phyloP scores from a whole-genome alignment of 1,140 invertebrate genomes.

The Monochamus saltuarius region DNA sequence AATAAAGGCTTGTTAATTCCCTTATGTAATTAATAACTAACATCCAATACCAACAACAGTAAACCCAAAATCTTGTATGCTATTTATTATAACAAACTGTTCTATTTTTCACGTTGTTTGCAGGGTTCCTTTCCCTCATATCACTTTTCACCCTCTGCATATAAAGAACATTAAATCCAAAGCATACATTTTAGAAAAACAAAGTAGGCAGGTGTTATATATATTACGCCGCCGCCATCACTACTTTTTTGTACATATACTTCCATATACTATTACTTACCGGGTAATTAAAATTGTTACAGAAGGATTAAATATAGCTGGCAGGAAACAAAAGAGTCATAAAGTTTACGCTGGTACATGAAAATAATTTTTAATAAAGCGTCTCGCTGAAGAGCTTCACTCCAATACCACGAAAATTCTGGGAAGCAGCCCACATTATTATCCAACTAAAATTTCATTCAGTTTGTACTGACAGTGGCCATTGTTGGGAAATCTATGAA shows the following conservation, averaged over 20 bases:
- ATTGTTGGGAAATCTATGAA: not conserved
- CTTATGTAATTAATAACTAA: too few species aligned
- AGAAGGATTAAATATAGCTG: not conserved
- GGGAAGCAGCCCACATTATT: not conserved
- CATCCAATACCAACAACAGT: too few species aligned
- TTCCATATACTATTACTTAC: not conserved
- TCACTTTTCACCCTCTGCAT: not conserved
- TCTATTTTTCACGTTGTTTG: not conserved
- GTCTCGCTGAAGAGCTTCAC: not conserved
- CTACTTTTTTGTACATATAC: not conserved
- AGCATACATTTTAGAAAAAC: not conserved
- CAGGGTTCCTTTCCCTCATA: not conserved
- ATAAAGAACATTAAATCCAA: too few species aligned
- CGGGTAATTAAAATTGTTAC: conserved; percentile 7
- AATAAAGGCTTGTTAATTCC: too few species aligned
- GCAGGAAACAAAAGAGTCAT: not conserved
- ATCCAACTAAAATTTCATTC: not conserved
- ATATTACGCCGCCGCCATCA: not conserved
- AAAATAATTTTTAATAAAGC: not conserved
- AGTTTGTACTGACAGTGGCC: not conserved
- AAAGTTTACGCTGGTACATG: not conserved
- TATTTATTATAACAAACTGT: too few species aligned
- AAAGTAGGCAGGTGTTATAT: not conserved
- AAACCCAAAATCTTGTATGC: too few species aligned
- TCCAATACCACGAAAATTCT: not conserved